phyloP scores from a whole-genome alignment of 2,113 vertebrate species.

The Serilophus lunatus region DNA sequence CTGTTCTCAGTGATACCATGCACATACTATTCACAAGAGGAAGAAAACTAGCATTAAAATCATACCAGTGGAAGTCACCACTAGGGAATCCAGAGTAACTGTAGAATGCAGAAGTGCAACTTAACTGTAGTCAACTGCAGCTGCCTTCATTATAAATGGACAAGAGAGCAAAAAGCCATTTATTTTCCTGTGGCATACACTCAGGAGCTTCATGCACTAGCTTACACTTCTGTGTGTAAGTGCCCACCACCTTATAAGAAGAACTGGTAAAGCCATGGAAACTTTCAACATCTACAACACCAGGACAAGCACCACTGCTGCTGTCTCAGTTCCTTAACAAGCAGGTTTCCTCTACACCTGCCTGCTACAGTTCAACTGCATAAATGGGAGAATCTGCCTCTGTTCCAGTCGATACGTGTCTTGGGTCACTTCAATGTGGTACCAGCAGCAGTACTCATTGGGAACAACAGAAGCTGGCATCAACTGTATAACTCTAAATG shows the following conservation, averaged over 20 bases:
- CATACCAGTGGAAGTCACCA: not conserved
- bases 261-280: not conserved
- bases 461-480: not conserved
- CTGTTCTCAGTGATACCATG: accelerated
- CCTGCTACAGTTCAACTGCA: not conserved
- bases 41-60: not conserved
- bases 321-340: not conserved
- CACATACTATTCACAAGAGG: not conserved
- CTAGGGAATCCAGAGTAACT: not conserved
- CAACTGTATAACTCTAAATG: not conserved
- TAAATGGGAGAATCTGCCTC: accelerated
- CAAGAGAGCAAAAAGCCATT: not conserved
- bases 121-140: not conserved
- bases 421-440: not conserved
- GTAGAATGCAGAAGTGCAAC: not conserved
- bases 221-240: too few relatives aligned
- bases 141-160: not conserved
- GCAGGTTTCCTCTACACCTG: not conserved
- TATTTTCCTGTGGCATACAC: accelerated
- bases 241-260: not conserved
- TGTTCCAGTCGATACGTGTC: accelerated
- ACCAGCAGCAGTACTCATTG: accelerated
- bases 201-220: accelerated
- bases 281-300: not conserved
- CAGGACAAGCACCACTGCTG: accelerated